These are phyloP conservation scores for Melanotaenia maccullochi DNA, from an alignment of 2,797 vertebrate genomes.

Conservation along the genomic window DNA sequence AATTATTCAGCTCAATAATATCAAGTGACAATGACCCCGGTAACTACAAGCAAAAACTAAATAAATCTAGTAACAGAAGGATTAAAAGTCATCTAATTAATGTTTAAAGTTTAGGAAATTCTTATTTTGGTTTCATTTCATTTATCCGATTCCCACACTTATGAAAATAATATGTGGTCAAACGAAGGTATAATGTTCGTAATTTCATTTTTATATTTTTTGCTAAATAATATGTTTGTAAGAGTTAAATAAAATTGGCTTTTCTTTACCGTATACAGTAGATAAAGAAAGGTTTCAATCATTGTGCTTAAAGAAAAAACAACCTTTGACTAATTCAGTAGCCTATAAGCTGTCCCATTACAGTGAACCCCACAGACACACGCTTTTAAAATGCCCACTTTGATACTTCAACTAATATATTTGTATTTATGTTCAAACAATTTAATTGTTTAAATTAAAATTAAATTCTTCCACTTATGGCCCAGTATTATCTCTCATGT, in stretches of 20 bases:
- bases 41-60: slow-evolving; percentile 74
- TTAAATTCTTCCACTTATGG: slow-evolving; percentile 70
- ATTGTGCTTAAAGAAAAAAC: neutral
- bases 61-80: slow-evolving; percentile 31
- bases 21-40: slow-evolving; percentile 77
- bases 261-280: neutral
- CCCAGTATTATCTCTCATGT: slow-evolving; percentile 59
- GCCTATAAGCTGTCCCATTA: neutral
- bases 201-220: neutral
- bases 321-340: neutral
- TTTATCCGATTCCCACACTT: neutral
- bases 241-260: neutral
- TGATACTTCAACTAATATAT: slow-evolving; percentile 70
- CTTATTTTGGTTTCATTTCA: slow-evolving; percentile 6
- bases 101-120: slow-evolving; percentile 9
- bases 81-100: slow-evolving; percentile 4
- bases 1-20: slow-evolving; percentile 79
- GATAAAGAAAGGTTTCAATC: neutral
- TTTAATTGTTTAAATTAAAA: slow-evolving; percentile 76
- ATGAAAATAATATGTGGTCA: neutral
- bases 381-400: slow-evolving; percentile 38
- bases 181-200: neutral
- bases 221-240: slow-evolving; percentile 7
- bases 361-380: slow-evolving; percentile 13
- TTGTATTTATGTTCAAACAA: slow-evolving; percentile 75